Evolutionary conservation across 2,888 invertebrate genomes (phyloP).

Genomic region (Cremastobaeus sp.): DNA sequence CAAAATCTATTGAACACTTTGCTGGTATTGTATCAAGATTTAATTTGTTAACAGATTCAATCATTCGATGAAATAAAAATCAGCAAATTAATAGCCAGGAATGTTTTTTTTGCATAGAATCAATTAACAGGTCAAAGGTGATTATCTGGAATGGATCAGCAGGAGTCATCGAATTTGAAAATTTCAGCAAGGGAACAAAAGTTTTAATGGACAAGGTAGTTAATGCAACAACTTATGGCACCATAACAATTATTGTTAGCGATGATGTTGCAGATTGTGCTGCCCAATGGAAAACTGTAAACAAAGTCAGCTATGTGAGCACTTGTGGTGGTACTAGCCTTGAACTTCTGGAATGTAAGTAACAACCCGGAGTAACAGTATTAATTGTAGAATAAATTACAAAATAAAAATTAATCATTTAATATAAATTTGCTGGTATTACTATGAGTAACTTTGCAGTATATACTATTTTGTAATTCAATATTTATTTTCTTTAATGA

Average conservation of each 20-base stretch:
- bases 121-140: slow-evolving; percentile 93
- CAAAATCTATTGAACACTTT: slow-evolving; percentile 89
- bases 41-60: too few relatives aligned
- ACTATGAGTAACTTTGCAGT: too few relatives aligned
- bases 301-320: slow-evolving; percentile 95
- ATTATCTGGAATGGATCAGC: slow-evolving; percentile 99
- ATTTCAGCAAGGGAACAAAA: slow-evolving; percentile 94
- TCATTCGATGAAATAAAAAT: neutral
- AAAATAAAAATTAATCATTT: too few relatives aligned
- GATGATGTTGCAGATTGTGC: slow-evolving; percentile 98
- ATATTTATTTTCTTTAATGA: too few relatives aligned
- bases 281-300: slow-evolving; percentile 97
- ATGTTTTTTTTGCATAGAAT: slow-evolving; percentile 82
- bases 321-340: slow-evolving; percentile 96
- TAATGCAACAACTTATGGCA: slow-evolving; percentile 89
- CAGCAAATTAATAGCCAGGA: too few relatives aligned
- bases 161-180: slow-evolving; percentile 98
- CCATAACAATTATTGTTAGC: slow-evolving; percentile 94
- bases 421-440: too few relatives aligned
- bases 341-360: slow-evolving; percentile 93
- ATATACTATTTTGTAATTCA: too few relatives aligned
- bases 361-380: too few relatives aligned
- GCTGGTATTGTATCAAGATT: slow-evolving; percentile 73
- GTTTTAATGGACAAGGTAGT: slow-evolving; percentile 97
- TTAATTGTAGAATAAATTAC: too few relatives aligned